These are phyloP conservation scores for Spisula solida DNA, from an alignment of 2,888 invertebrate species.

Conservation along the genomic window DNA sequence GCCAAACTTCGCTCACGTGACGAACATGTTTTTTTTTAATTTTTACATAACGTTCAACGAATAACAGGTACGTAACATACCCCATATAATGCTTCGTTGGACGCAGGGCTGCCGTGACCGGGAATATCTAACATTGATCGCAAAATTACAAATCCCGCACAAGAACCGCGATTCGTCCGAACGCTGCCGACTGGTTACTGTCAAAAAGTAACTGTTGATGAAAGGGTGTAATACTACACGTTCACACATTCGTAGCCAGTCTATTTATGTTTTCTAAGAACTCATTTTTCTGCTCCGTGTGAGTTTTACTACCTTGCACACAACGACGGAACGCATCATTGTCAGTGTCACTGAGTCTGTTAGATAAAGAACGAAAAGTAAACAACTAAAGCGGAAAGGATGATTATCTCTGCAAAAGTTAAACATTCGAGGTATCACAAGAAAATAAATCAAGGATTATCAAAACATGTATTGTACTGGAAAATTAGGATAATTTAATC, in stretches of 20 bases:
- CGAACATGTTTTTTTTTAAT: too few relatives aligned
- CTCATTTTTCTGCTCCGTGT: background rate
- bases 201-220: too few relatives aligned
- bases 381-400: background rate
- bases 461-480: background rate
- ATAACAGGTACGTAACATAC: too few relatives aligned
- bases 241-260: background rate
- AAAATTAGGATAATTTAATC: background rate
- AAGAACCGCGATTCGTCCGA: too few relatives aligned
- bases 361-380: constrained; percentile 12
- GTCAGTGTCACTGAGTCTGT: background rate
- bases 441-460: constrained; percentile 8
- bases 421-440: background rate
- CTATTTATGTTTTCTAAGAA: background rate
- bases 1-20: too few relatives aligned
- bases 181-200: too few relatives aligned
- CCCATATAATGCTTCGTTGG: too few relatives aligned
- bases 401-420: background rate
- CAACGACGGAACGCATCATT: background rate
- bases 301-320: background rate
- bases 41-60: too few relatives aligned
- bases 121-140: too few relatives aligned
- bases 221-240: too few relatives aligned
- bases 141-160: too few relatives aligned
- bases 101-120: too few relatives aligned